Base-by-base conservation (phyloP, 1,140 invertebrate species). In the Dreissena polymorpha region DNA sequence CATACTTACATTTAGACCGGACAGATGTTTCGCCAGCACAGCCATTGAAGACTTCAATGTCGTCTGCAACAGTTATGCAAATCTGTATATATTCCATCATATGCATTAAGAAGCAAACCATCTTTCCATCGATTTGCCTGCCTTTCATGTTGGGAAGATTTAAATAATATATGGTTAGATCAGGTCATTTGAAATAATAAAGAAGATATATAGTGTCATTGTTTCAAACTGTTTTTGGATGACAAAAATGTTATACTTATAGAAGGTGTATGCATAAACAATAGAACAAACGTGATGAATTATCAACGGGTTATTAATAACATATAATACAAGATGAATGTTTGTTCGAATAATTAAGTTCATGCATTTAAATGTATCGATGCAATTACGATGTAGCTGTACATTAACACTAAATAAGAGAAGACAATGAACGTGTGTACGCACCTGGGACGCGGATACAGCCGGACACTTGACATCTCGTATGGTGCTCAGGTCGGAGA, bases 1-100 rank as follows among this genome's bases (percentile, higher is more conserved):
- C 8, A 39, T 5, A 72, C 78, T 81, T 72, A 81, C 78, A 50
- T 72, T 68, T 49, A 81, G 21, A 18, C 78, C 78, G 13, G 16
- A 18, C 7, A 81, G 12, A n/a, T 21, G 29, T 64, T 21, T n/a
- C 65, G 71, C 78, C 18, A 81, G n/a, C 25, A 23, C 25, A 14
- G 78, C 68, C 18, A 81, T 63, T 18, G 78, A 81, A 1, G 16
- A 13, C n/a, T 65, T 60, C 49, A 81, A 63, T 64, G 71, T 39
- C 39, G 39, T 39, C 39, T 39, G 39, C 39, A 39, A 39, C 39
- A 39, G 39, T 39, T 39, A 39, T 2, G 39, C 2, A 39, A 39
- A 39, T 5, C 39, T 39, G 39, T 39, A 39, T 39, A 5, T 39
- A 39, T 5, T 39, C 39, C 39, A 39, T 8, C 3, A 39, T 39